Percentiles rank a stretch among this genome's conserved stretches.
phyloP scores from a whole-genome alignment of 2,888 invertebrate species.

The Sminthurinus aureus region DNA sequence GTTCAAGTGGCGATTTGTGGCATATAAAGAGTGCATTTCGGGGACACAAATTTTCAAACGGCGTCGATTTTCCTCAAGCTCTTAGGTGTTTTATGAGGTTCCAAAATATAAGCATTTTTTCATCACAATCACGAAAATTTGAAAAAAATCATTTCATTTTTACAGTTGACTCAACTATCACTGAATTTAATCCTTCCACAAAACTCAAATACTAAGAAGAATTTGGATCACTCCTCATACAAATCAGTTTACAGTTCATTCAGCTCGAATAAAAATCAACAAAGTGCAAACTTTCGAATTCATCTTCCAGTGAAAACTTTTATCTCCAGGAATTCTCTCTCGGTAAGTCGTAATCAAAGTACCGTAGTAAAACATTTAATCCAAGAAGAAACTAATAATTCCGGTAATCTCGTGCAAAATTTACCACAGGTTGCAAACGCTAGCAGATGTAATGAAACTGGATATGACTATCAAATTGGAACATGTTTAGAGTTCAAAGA shows the following conservation, averaged over 20 bases:
- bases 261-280: not conserved
- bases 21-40: too few relatives aligned
- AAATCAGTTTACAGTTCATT: not conserved
- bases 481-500: constrained; percentile 19
- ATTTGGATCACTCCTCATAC: not conserved
- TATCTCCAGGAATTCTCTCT: constrained; percentile 4
- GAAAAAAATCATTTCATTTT: not conserved
- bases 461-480: not conserved
- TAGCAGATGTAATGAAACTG: not conserved
- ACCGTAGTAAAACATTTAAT: too few relatives aligned
- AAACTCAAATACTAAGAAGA: too few relatives aligned
- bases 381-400: not conserved
- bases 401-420: too few relatives aligned
- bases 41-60: too few relatives aligned
- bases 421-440: not conserved
- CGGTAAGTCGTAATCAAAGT: constrained; percentile 3
- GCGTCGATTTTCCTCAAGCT: too few relatives aligned
- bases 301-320: constrained; percentile 26
- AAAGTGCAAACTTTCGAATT: not conserved
- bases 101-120: too few relatives aligned
- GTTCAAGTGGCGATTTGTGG: too few relatives aligned
- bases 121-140: not conserved
- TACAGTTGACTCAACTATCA: constrained; percentile 14
- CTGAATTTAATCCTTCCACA: constrained; percentile 1
- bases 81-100: too few relatives aligned